Percentiles rank a stretch among this genome's conserved stretches.
Evolutionary conservation across 2,888 invertebrate genomes (phyloP).

Genomic region (Luperina nickerlii): DNA sequence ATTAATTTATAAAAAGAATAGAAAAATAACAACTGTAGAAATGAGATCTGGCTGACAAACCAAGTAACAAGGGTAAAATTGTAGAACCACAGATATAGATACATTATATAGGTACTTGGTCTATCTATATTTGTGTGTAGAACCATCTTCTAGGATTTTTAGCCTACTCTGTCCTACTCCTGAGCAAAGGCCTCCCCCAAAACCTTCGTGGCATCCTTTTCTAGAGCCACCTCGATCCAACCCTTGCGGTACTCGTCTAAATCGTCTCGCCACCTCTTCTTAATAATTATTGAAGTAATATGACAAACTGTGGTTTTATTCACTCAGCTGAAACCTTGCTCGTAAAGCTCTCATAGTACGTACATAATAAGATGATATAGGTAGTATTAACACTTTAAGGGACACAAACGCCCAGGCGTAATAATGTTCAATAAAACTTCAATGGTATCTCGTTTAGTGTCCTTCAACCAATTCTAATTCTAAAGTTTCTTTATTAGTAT

Average conservation of each 20-base stretch:
- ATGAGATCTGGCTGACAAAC: background rate
- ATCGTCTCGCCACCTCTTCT: background rate
- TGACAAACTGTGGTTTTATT: background rate
- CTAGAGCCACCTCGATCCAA: too few species aligned
- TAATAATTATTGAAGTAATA: background rate
- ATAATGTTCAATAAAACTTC: background rate
- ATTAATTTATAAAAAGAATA: background rate
- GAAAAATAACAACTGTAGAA: background rate
- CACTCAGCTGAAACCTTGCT: background rate
- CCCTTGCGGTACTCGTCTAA: background rate
- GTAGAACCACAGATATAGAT: too few species aligned
- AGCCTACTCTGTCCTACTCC: background rate
- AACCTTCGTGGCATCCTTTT: background rate
- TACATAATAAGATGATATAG: background rate
- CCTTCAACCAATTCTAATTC: background rate
- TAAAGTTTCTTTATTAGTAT: background rate
- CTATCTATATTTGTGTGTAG: too few species aligned
- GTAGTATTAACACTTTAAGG: background rate
- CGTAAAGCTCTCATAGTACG: background rate
- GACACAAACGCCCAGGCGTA: background rate
- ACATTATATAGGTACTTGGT: too few species aligned
- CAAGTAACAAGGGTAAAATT: background rate
- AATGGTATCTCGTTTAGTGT: background rate
- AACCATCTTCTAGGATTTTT: background rate
- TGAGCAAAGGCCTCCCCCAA: background rate